Conservation (phyloP, 2,797 vertebrate species). For the Aselliscus stoliczkanus region DNA sequence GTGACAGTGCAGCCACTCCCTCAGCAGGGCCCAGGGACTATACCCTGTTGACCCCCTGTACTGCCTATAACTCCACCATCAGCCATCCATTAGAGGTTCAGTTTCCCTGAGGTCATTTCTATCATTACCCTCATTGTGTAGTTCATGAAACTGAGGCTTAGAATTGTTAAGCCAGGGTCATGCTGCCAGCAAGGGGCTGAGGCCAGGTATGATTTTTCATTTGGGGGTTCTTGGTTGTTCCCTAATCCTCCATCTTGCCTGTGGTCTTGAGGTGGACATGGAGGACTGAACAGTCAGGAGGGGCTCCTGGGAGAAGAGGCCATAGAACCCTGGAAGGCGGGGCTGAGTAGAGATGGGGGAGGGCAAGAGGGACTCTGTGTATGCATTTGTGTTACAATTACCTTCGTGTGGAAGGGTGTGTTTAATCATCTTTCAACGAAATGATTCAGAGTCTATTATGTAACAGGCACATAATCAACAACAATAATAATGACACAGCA, state of each 20-base stretch:
- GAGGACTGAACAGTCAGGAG: background rate
- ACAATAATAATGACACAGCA: background rate
- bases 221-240: background rate
- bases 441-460: background rate
- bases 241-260: background rate
- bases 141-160: background rate
- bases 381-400: background rate
- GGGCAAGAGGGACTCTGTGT: background rate
- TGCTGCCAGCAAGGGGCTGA: background rate
- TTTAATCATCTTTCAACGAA: background rate
- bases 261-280: background rate
- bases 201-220: background rate
- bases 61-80: background rate
- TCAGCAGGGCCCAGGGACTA: background rate
- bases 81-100: background rate
- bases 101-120: background rate
- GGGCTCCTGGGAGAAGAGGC: background rate
- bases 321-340: background rate
- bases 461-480: background rate
- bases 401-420: background rate
- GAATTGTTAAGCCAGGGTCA: background rate
- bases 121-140: background rate
- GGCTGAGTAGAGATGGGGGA: background rate
- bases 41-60: fast-evolving
- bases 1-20: background rate